Evolutionary conservation across 2,888 invertebrate genomes (phyloP), one percentile per base, ranked within the genome.

Genomic region (Nasonovia ribisnigri): DNA sequence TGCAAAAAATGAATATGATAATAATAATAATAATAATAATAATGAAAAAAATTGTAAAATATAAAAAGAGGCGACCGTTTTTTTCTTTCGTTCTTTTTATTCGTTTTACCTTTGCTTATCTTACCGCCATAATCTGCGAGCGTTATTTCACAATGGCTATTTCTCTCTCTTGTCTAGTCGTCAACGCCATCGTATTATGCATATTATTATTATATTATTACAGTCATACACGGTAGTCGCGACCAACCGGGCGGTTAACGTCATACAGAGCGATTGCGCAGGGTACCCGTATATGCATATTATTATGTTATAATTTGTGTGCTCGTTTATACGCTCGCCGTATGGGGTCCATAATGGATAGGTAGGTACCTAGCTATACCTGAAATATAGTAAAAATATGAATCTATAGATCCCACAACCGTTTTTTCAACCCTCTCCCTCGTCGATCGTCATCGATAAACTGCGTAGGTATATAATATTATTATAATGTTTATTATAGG

Each of bases 71-170:
- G 36, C 60, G 67, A 88, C 92, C 87, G 88, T 86, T 60, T 46
- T 26, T n/a, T 84, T 91, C 84, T 43, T 48, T 46, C 43, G 48
- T 67, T 60, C 57, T 36, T 57, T 36, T 54, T 91, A 84, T 91
- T 54, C 54, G 48, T 91, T 51, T 77, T 77, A 48, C 54, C 46
- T 67, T 87, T 48, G 87, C 88, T 92, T 92, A 92, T 92, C 92
- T 92, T 36, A 48, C 67, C 92, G 92, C 48, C 67, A 42, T 67
- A 67, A 92, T 92, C 92, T 92, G 36, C 67, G 48, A 3, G 20
- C 90, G 67, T 67, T 42, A 29, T 88, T 67, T 87, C 88, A 67
- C 92, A 88, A 92, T 51, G 67, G 92, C 26, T 42, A 48, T 48
- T 57, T 42, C 51, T 36, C 36, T 60, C 87, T 67, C 43, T 43